phyloP scores from a whole-genome alignment of 2,888 invertebrate species.

The Tricholauxania praeusta region DNA sequence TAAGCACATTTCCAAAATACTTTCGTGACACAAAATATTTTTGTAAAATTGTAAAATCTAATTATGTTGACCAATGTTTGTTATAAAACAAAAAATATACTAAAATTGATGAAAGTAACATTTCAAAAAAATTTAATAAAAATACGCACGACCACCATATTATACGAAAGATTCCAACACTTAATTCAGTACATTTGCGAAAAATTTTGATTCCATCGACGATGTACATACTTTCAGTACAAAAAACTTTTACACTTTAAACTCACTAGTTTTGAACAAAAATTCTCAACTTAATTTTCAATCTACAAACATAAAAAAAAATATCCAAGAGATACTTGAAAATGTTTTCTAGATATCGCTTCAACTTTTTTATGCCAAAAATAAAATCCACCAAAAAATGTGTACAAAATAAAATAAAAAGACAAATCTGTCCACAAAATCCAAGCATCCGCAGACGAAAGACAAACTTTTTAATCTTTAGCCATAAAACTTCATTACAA shows the following conservation, averaged over 20 bases:
- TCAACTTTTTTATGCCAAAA: not conserved
- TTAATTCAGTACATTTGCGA: no score
- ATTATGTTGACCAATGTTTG: no score
- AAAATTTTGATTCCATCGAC: not conserved
- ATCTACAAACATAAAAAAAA: not conserved
- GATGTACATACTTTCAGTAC: not conserved
- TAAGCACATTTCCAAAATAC: no score
- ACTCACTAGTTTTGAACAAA: not conserved
- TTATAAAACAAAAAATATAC: no score
- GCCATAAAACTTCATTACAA: constrained; percentile 40
- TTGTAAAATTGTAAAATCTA: no score
- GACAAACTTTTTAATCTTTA: constrained; percentile 35
- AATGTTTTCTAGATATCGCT: constrained; percentile 15
- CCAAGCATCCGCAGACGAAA: not conserved
- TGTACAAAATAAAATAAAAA: no score
- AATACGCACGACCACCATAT: no score
- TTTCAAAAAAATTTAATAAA: no score
- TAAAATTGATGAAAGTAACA: no score
- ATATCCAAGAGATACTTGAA: constrained; percentile 12
- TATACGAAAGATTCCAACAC: no score
- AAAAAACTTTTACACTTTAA: not conserved
- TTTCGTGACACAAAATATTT: no score
- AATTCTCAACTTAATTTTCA: not conserved
- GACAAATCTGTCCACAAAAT: constrained; percentile 4
- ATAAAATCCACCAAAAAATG: no score